These are phyloP conservation scores for Palythoa caribaeorum DNA, from an alignment of 92 coral and sea anemone genomes.

Conservation along the genomic window DNA sequence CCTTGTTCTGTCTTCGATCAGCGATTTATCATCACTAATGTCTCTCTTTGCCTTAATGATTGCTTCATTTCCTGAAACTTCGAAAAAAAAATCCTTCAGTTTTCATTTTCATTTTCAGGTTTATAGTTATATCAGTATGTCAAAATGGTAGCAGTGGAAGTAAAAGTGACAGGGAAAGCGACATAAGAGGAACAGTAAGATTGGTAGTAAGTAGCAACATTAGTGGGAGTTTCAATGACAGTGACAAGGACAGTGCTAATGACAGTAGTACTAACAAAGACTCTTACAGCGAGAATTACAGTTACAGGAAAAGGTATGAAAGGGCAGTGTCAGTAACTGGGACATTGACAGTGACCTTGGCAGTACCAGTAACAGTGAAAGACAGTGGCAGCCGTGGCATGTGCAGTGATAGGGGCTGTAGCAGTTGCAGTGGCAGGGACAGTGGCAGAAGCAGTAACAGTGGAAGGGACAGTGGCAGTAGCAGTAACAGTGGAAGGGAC, in stretches of 20 bases:
- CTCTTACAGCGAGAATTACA: background rate
- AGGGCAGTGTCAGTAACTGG: background rate
- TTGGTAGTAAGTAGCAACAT: background rate
- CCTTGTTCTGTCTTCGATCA: constrained; percentile 1
- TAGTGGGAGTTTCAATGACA: background rate
- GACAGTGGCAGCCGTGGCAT: background rate
- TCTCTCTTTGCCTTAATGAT: background rate
- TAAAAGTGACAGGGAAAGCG: background rate
- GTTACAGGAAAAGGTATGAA: too few species aligned
- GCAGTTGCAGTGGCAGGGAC: background rate
- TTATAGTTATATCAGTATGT: too few species aligned
- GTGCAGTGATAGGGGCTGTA: background rate
- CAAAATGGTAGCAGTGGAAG: background rate
- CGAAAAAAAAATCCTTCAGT: background rate
- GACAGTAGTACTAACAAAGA: background rate
- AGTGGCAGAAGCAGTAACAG: background rate
- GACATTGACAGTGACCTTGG: background rate
- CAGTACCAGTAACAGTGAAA: background rate
- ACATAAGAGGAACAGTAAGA: background rate
- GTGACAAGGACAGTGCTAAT: background rate
- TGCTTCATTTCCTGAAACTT: background rate
- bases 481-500: background rate
- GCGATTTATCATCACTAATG: background rate
- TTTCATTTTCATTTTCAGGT: too few species aligned
- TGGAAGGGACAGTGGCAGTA: background rate